Percentiles rank a stretch among this genome's conserved stretches.
These are phyloP conservation scores for Medauroidea extradentata DNA, from an alignment of 1,140 invertebrate species.

Conservation along the genomic window DNA sequence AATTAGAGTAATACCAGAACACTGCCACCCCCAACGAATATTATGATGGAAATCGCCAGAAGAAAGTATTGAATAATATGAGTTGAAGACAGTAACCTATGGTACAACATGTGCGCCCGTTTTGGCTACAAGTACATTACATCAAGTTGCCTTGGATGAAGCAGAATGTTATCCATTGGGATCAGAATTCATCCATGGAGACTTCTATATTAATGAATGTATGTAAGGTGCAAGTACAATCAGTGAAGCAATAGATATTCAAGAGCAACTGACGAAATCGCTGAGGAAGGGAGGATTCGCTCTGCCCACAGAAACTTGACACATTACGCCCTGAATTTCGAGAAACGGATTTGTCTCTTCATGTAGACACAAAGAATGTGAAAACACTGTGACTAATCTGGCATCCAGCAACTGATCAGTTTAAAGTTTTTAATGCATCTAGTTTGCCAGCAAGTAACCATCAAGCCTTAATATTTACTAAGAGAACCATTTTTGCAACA, in stretches of 20 bases:
- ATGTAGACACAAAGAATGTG: not conserved
- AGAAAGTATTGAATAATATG: conserved; percentile 22
- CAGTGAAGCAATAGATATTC: conserved; percentile 17
- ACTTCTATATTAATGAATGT: conserved; percentile 46
- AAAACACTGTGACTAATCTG: too few species aligned
- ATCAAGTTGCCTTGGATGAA: too few species aligned
- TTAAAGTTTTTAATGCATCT: conserved; percentile 1
- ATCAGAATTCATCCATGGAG: conserved; percentile 27
- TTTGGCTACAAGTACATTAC: too few species aligned
- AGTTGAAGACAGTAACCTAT: too few species aligned
- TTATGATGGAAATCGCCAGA: conserved; percentile 24
- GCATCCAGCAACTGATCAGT: conserved; percentile 16
- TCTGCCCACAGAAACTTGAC: not conserved
- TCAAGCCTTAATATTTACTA: too few species aligned
- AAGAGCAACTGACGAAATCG: too few species aligned
- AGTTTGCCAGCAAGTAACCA: not conserved
- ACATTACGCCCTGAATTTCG: not conserved
- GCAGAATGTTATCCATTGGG: conserved; percentile 26
- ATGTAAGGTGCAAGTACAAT: conserved; percentile 30
- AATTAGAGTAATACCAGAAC: not conserved
- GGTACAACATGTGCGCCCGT: conserved; percentile 35
- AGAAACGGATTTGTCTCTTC: conserved; percentile 2
- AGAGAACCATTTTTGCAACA: not conserved
- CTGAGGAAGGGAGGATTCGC: conserved; percentile 19
- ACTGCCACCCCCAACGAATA: conserved; percentile 9